Evolutionary conservation across 53 echinoderm and acorn worm genomes (phyloP), one percentile per base, ranked within the genome.

Genomic region (Crossaster papposus): DNA sequence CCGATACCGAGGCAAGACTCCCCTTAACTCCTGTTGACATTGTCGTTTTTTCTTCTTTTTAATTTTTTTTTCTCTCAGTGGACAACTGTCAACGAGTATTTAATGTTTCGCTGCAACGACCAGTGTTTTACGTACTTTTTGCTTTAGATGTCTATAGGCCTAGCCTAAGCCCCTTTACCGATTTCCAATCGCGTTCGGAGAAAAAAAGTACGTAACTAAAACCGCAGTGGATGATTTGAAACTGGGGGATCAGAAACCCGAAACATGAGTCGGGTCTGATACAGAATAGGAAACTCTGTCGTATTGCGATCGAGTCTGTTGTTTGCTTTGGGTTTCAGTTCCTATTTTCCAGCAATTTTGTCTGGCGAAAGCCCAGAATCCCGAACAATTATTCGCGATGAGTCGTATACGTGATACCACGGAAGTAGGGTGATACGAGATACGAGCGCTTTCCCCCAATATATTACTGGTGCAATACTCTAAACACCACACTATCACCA

Each of bases 21-120:
- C 14, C 38, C 65, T 70, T 36, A 65, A 64, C 82, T 26, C 68
- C 37, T 58, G 81, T 64, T 81, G 81, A 81, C 35, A 62, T 35
- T 29, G 23, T 63, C 32, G 22, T 81, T 70, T 70, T 23, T 70
- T 8, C 30, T 7, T 1, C 70, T 30, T 26, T 26, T n/a, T n/a
- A n/a, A n/a, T n/a, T 23, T 28, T 26, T 30, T 5, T 30, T 12
- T 26, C 44, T 20, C 24, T 58, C 58, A 10, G 34, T 32, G 74
- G 74, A 33, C 35, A 73, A 36, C 3, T 73, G 74, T 32, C 35
- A 34, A 34, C 35, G 74, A 73, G 74, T 13, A 30, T 17, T 73
- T 24, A 73, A 73, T 34, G 33, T 30, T 73, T 68, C 9, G 24
- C 15, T 3, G 29, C 68, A 20, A 23, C 68, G n/a, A 28, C 68